These are phyloP conservation scores for Podiceps cristatus DNA, from an alignment of 2,113 vertebrate genomes.

Conservation along the genomic window DNA sequence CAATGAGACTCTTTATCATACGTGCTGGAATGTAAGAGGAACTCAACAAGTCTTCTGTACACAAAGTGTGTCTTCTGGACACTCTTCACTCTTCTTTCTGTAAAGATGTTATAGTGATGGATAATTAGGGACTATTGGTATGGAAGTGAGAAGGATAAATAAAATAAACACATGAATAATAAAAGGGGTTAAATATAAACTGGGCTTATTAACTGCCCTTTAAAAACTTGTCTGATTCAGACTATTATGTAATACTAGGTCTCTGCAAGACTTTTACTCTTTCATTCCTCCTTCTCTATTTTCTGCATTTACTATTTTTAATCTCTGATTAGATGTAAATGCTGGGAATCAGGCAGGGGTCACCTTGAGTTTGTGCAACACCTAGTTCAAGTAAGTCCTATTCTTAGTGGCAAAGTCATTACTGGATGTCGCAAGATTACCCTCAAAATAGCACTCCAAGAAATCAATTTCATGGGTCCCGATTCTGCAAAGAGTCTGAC, in stretches of 20 bases:
- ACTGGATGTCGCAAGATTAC: background rate
- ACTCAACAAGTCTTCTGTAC: background rate
- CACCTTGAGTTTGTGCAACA: slow-evolving; percentile 35
- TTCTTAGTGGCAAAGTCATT: slow-evolving; percentile 20
- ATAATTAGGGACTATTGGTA: background rate
- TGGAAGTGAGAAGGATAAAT: background rate
- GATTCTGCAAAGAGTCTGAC: background rate
- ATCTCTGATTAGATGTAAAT: slow-evolving; percentile 45
- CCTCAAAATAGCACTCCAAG: background rate
- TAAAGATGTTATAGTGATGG: background rate
- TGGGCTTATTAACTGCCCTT: background rate
- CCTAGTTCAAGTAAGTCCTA: slow-evolving; percentile 23
- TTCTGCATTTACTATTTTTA: slow-evolving; percentile 44
- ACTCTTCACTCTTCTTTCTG: background rate
- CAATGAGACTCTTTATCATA: background rate
- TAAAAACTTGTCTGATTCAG: background rate
- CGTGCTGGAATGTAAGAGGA: background rate
- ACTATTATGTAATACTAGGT: background rate
- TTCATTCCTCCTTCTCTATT: background rate
- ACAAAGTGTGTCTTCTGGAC: background rate
- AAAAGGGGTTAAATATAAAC: background rate
- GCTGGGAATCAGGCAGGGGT: background rate
- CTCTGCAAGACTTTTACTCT: background rate
- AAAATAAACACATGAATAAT: background rate
- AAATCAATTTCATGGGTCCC: background rate